Conservation (phyloP, 2,888 invertebrate genomes). For the Opisthograptis luteolata region DNA sequence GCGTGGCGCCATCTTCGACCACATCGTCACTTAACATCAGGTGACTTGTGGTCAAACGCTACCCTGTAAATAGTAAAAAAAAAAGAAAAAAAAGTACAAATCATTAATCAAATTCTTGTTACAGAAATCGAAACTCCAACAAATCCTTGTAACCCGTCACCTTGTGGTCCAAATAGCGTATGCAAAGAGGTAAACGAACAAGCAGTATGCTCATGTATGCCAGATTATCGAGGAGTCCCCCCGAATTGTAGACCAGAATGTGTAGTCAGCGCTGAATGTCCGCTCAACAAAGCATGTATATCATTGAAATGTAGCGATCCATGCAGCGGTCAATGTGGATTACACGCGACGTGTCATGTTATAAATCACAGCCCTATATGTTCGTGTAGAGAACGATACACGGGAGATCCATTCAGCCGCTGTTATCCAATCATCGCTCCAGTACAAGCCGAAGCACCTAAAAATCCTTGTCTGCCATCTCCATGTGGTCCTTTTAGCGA, state of each 20-base stretch:
- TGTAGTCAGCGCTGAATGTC: slow-evolving; percentile 88
- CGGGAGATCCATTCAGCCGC: slow-evolving; percentile 87
- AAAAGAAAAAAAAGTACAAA: neutral
- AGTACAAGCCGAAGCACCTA: slow-evolving; percentile 50
- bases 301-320: slow-evolving; percentile 89
- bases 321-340: slow-evolving; percentile 89
- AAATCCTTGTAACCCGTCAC: slow-evolving; percentile 90
- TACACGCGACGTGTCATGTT: slow-evolving; percentile 88
- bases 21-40: no score
- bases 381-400: slow-evolving; percentile 84
- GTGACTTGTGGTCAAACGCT: no score
- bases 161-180: slow-evolving; percentile 92
- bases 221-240: slow-evolving; percentile 86
- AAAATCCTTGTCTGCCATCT: slow-evolving; percentile 85
- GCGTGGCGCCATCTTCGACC: no score
- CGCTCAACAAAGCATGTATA: slow-evolving; percentile 86
- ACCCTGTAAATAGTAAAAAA: no score
- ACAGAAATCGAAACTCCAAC: slow-evolving; percentile 60
- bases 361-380: slow-evolving; percentile 90
- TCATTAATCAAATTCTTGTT: slow-evolving; percentile 33
- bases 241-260: slow-evolving; percentile 90
- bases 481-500: slow-evolving; percentile 88
- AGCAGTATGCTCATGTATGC: slow-evolving; percentile 88
- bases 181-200: slow-evolving; percentile 89
- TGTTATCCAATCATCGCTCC: slow-evolving; percentile 70